A percentile compares a stretch with the other conserved stretches of the same genome.
phyloP scores from a whole-genome alignment of 2,888 invertebrate species.

The Hoplodrina blanda region DNA sequence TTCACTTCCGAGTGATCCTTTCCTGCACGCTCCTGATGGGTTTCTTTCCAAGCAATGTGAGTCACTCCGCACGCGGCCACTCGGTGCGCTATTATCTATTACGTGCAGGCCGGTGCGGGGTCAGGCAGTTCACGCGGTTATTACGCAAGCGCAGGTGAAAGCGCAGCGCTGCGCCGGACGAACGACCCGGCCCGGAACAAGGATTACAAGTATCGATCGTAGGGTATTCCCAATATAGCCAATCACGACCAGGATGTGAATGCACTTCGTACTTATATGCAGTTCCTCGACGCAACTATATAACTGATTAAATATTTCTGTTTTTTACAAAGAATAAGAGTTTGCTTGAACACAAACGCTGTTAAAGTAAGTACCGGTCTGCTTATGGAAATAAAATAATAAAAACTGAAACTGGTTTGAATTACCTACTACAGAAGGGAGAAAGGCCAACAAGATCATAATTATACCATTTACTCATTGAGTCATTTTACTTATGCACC shows the following conservation, averaged over 20 bases:
- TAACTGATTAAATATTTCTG: too few species aligned
- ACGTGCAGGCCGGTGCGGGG: conserved; percentile 49
- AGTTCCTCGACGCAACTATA: background rate
- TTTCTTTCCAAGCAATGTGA: conserved; percentile 50
- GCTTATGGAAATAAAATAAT: too few species aligned
- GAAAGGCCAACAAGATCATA: conserved; percentile 16
- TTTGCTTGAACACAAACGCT: background rate
- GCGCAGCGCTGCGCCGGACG: conserved; percentile 27
- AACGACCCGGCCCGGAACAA: conserved; percentile 29
- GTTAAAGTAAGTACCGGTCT: background rate
- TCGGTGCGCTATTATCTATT: conserved; percentile 33
- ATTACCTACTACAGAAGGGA: conserved; percentile 12
- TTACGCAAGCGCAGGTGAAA: conserved; percentile 58
- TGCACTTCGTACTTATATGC: background rate
- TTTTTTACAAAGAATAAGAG: too few species aligned
- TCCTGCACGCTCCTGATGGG: conserved; percentile 1
- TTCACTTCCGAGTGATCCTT: background rate
- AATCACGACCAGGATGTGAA: conserved; percentile 26
- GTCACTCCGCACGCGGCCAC: conserved; percentile 29
- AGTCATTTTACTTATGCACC: background rate
- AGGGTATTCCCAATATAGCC: conserved; percentile 42
- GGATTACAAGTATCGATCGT: conserved; percentile 48
- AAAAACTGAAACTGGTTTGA: conserved; percentile 1
- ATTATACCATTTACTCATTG: background rate
- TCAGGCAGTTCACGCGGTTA: conserved; percentile 51